These are phyloP conservation scores for Clamator glandarius DNA, from an alignment of 2,797 vertebrate genomes.

Conservation along the genomic window DNA sequence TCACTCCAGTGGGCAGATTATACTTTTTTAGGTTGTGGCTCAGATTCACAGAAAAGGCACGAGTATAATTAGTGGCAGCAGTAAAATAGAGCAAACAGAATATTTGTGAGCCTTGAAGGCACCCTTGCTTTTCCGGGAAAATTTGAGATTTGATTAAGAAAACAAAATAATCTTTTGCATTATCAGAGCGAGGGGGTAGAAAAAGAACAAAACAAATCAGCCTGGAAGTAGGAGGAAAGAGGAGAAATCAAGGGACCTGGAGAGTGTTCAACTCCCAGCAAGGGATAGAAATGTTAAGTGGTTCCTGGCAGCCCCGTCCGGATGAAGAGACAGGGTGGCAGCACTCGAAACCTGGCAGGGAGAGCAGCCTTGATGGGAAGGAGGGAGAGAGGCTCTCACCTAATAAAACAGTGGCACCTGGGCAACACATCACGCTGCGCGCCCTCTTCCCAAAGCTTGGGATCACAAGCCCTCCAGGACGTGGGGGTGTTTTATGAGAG, in stretches of 20 bases:
- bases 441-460: background rate
- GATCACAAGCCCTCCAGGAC: background rate
- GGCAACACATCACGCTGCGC: background rate
- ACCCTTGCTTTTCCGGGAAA: background rate
- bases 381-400: slow-evolving; percentile 49
- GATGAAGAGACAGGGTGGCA: slow-evolving; percentile 49
- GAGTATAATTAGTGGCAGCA: background rate
- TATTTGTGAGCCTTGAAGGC: background rate
- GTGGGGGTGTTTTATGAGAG: background rate
- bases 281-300: slow-evolving; percentile 47
- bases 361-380: background rate
- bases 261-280: slow-evolving; percentile 64
- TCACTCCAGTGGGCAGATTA: background rate
- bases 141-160: background rate
- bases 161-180: background rate
- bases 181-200: background rate
- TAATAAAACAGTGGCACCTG: slow-evolving; percentile 56
- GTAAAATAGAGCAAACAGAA: background rate
- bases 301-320: slow-evolving; percentile 54
- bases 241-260: slow-evolving; percentile 62
- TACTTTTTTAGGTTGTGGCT: background rate
- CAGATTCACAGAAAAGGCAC: background rate
- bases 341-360: slow-evolving; percentile 60
- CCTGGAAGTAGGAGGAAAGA: background rate
- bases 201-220: background rate